Percentiles rank a stretch among this genome's conserved stretches.
These are phyloP conservation scores for Latrodectus hesperus DNA, from an alignment of 2,888 invertebrate species.

Conservation along the genomic window DNA sequence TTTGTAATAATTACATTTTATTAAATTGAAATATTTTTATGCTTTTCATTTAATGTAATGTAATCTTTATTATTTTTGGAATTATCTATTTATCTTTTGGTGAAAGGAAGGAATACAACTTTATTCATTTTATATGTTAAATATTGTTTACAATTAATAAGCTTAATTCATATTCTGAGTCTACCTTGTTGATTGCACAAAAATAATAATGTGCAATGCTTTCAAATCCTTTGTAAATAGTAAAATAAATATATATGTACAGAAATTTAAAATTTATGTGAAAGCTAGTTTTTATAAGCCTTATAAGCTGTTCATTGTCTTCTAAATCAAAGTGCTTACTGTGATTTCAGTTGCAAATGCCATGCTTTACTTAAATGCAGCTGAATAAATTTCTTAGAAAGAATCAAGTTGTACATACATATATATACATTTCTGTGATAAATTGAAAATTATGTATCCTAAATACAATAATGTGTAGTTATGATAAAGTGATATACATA, in stretches of 20 bases:
- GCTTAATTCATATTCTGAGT: too few species aligned
- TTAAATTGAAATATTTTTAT: too few species aligned
- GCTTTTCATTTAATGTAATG: too few species aligned
- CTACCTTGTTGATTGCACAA: too few species aligned
- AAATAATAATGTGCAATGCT: neutral
- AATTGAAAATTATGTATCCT: slow-evolving; percentile 37
- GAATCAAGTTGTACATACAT: slow-evolving; percentile 38
- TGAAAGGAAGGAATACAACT: neutral
- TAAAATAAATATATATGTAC: neutral
- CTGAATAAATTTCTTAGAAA: slow-evolving; percentile 45
- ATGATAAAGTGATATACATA: too few species aligned
- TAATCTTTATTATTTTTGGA: neutral
- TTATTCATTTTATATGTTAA: too few species aligned
- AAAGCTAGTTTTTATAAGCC: neutral
- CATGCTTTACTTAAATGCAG: slow-evolving; percentile 59
- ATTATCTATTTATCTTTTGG: neutral
- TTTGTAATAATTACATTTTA: too few species aligned
- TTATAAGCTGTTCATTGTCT: neutral
- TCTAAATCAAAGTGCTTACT: slow-evolving; percentile 64
- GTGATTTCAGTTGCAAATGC: slow-evolving; percentile 66
- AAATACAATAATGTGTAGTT: slow-evolving; percentile 35
- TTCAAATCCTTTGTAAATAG: neutral
- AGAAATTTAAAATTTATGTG: neutral
- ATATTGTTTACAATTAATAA: too few species aligned
- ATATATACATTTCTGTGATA: slow-evolving; percentile 63